A percentile compares a stretch with the other conserved stretches of the same genome.
Conservation (phyloP, 2,888 invertebrate genomes). For the Auanema sp. region DNA sequence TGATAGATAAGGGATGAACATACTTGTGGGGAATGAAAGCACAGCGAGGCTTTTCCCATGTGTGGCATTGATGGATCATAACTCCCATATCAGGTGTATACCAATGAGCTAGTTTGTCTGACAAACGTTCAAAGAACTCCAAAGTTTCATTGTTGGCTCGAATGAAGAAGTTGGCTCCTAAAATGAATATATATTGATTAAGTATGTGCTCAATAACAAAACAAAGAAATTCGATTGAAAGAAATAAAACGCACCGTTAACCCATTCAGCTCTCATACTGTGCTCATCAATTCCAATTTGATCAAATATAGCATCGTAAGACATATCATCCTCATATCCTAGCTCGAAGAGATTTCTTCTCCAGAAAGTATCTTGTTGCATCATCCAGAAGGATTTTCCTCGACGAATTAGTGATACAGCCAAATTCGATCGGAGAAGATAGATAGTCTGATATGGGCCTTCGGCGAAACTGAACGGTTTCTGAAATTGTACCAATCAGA, state of each 20-base stretch:
- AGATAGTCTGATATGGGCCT: constrained; percentile 62
- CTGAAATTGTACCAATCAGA: constrained; percentile 34
- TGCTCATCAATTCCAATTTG: constrained; percentile 57
- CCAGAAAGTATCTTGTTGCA: constrained; percentile 60
- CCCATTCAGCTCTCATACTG: constrained; percentile 61
- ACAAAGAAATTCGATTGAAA: not conserved
- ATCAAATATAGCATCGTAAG: constrained; percentile 60
- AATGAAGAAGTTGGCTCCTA: constrained; percentile 63
- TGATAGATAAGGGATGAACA: constrained; percentile 14
- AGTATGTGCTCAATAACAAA: not conserved
- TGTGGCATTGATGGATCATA: constrained; percentile 64
- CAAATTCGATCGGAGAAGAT: constrained; percentile 58
- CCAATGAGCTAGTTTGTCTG: constrained; percentile 56
- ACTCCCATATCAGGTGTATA: constrained; percentile 64
- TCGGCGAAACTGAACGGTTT: constrained; percentile 63
- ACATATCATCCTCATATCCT: constrained; percentile 52
- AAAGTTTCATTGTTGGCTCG: constrained; percentile 59
- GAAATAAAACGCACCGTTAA: constrained; percentile 52
- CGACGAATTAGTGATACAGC: constrained; percentile 54
- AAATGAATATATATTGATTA: not conserved
- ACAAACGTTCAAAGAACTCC: constrained; percentile 59
- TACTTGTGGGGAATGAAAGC: constrained; percentile 62
- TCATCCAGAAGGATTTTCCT: constrained; percentile 64
- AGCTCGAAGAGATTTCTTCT: constrained; percentile 58
- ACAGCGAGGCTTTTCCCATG: constrained; percentile 56